Evolutionary conservation across 2,797 vertebrate species (phyloP), one percentile per base, ranked within the genome.

Genomic region (Chaenodraco wilsoni): DNA sequence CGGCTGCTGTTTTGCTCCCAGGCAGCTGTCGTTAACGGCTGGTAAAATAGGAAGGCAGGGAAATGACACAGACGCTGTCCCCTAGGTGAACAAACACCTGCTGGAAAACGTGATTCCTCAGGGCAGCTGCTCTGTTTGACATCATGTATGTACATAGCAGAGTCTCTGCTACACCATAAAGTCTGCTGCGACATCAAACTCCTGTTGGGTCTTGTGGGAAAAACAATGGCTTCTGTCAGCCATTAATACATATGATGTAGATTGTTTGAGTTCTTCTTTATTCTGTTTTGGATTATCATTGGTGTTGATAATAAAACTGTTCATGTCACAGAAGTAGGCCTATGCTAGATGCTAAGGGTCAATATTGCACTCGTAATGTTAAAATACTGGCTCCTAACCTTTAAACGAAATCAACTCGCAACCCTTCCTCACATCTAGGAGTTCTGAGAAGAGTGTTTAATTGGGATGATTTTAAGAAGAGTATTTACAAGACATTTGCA

Each of bases 71-170:
- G 69, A 81, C 76, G 73, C 72, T 17, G 80, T 87, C 87, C 84
- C 88, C 21, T 73, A 87, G 87, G 87, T 92, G 79, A 65, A 48
- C 46, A 55, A 69, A 72, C 92, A 93, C 91, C 91, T 92, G 91
- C 85, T 89, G 86, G 78, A 87, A 86, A 89, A 87, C 58, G 55
- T 84, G 83, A 92, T 76, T 89, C 77, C 79, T 74, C n/a, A n/a
- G 46, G 67, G 81, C 87, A 90, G 87, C 89, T 91, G 88, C 76
- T 85, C 73, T 62, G 61, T 79, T 72, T 75, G 68, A 65, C 74
- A 67, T 81, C 44, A 33, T 66, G 80, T 62, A 58, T 82, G 72
- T 72, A 64, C 75, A 81, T 60, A 77, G 58, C 66, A 55, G 58
- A 78, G 52, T 56, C 17, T 21, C 13, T 2, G 52, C 13, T 15